Percentiles rank a stretch among this genome's conserved stretches.
Conservation (phyloP, 30 jellyfish, hydroid and myxozoan genomes). For the Cassiopea xamachana region DNA sequence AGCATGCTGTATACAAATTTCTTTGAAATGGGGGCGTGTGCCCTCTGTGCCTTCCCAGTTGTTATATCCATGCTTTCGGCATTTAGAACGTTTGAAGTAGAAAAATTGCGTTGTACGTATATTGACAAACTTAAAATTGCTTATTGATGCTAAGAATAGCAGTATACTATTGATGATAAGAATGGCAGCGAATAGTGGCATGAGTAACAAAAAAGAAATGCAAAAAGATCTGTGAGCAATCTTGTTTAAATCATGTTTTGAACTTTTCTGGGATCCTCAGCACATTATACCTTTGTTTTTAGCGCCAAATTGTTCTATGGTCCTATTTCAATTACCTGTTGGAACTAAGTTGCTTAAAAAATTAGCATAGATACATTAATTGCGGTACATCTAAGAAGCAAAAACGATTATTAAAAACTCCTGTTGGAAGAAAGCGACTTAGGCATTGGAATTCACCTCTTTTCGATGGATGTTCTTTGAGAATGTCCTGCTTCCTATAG, state of each 20-base stretch:
- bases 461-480: constrained; percentile 21
- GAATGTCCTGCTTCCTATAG: constrained; percentile 35
- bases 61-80: not conserved
- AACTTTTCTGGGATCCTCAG: not conserved
- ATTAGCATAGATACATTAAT: not conserved
- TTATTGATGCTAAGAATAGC: too few relatives aligned
- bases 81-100: not conserved
- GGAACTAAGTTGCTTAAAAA: not conserved
- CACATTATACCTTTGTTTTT: not conserved
- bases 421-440: not conserved
- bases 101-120: not conserved
- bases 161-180: too few relatives aligned
- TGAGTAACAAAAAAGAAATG: too few relatives aligned
- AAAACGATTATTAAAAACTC: not conserved
- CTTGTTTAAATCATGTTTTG: too few relatives aligned
- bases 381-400: not conserved
- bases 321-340: not conserved
- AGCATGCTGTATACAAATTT: not conserved
- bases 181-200: too few relatives aligned
- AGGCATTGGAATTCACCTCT: constrained; percentile 19
- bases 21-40: not conserved
- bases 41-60: not conserved
- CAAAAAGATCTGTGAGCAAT: too few relatives aligned
- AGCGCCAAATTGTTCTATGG: not conserved
- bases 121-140: not conserved